A percentile compares a stretch with the other conserved stretches of the same genome.
Evolutionary conservation across 2,797 vertebrate genomes (phyloP).

Genomic region (Rhinogobio ventralis): DNA sequence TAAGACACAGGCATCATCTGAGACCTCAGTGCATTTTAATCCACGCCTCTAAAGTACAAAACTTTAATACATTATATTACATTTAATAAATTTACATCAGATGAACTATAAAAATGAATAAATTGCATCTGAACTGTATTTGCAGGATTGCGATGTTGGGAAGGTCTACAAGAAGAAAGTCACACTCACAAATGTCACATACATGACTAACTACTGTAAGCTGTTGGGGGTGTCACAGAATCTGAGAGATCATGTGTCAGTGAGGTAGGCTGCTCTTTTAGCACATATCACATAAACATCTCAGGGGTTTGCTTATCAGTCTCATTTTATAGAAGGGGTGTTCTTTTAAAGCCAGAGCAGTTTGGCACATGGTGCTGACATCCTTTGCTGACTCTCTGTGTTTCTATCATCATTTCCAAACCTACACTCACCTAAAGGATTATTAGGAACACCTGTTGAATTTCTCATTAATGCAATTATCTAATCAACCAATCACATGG

Average conservation of each 20-base stretch:
- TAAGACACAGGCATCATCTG: background rate
- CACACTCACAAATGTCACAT: constrained; percentile 84
- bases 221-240: constrained; percentile 79
- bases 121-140: constrained; percentile 17
- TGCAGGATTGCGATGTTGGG: constrained; percentile 91
- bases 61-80: background rate
- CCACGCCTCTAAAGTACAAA: background rate
- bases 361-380: too few relatives aligned
- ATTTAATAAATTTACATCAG: background rate
- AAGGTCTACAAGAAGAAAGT: constrained; percentile 88
- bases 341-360: background rate
- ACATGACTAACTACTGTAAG: constrained; percentile 82
- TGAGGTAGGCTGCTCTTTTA: constrained; percentile 79
- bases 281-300: background rate
- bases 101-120: background rate
- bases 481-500: too few relatives aligned
- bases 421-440: too few relatives aligned
- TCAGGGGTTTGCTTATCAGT: background rate
- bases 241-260: constrained; percentile 81
- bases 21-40: background rate
- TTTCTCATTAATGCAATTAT: too few relatives aligned
- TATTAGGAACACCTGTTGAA: too few relatives aligned
- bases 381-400: background rate
- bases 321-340: background rate
- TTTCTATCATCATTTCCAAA: background rate